Percentiles rank a stretch among this genome's conserved stretches.
These are phyloP conservation scores for Notocelia uddmanniana DNA, from an alignment of 2,888 invertebrate genomes.

Conservation along the genomic window DNA sequence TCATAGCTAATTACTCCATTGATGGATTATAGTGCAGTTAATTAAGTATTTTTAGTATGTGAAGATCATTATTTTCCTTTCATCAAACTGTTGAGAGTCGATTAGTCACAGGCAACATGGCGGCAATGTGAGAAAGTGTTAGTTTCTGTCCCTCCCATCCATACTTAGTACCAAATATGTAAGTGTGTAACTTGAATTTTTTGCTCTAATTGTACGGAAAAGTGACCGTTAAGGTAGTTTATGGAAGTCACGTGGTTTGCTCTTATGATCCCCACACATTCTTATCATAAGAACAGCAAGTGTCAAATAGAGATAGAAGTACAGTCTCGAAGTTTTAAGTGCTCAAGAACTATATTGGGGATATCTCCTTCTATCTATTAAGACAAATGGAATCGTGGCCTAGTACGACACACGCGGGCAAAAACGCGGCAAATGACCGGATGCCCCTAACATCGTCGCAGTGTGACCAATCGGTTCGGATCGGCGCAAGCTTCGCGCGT, in stretches of 20 bases:
- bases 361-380: not conserved
- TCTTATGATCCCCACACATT: too few species aligned
- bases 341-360: not conserved
- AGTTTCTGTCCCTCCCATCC: too few species aligned
- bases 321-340: too few species aligned
- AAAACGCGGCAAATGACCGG: slow-evolving; percentile 31
- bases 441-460: slow-evolving; percentile 45
- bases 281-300: too few species aligned
- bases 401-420: slow-evolving; percentile 4
- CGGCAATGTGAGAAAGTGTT: not conserved
- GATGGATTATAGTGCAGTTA: not conserved
- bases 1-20: slow-evolving; percentile 10
- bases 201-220: too few species aligned
- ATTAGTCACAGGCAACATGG: not conserved
- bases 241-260: too few species aligned
- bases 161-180: too few species aligned
- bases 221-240: too few species aligned
- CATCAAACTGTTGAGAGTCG: not conserved
- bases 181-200: too few species aligned
- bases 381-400: not conserved
- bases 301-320: too few species aligned
- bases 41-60: not conserved
- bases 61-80: not conserved
- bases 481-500: slow-evolving; percentile 63
- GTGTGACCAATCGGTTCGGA: slow-evolving; percentile 63